These are phyloP conservation scores for Cremastobaeus sp. DNA, from an alignment of 2,888 invertebrate species.

Conservation along the genomic window DNA sequence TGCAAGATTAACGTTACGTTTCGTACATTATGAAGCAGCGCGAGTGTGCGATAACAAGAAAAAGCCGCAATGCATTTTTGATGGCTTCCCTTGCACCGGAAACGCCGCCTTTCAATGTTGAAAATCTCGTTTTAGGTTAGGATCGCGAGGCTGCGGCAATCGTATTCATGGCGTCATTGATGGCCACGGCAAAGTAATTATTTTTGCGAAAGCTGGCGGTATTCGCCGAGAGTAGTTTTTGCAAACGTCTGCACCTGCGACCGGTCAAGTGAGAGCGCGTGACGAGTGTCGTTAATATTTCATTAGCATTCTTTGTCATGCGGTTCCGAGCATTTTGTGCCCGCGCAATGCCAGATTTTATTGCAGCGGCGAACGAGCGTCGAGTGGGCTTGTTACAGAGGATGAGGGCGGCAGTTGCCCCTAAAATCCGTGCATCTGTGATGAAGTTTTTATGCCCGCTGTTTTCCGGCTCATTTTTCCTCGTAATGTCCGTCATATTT, in stretches of 20 bases:
- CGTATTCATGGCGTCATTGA: too few species aligned
- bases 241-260: slow-evolving; percentile 53
- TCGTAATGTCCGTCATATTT: slow-evolving; percentile 46
- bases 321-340: slow-evolving; percentile 60
- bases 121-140: too few species aligned
- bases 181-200: background rate
- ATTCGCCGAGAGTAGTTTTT: slow-evolving; percentile 33
- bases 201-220: background rate
- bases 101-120: too few species aligned
- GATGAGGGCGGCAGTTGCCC: slow-evolving; percentile 57
- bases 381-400: slow-evolving; percentile 55
- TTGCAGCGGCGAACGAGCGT: slow-evolving; percentile 58
- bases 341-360: slow-evolving; percentile 66
- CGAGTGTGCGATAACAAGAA: too few species aligned
- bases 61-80: too few species aligned
- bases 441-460: slow-evolving; percentile 55
- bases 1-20: too few species aligned
- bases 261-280: slow-evolving; percentile 64
- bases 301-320: slow-evolving; percentile 72
- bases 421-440: slow-evolving; percentile 61
- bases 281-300: slow-evolving; percentile 73
- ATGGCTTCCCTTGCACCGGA: too few species aligned
- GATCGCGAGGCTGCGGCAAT: too few species aligned
- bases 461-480: slow-evolving; percentile 55
- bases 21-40: too few species aligned